phyloP scores from a whole-genome alignment of 2,888 invertebrate species.

The Sminthurinus aureus region DNA sequence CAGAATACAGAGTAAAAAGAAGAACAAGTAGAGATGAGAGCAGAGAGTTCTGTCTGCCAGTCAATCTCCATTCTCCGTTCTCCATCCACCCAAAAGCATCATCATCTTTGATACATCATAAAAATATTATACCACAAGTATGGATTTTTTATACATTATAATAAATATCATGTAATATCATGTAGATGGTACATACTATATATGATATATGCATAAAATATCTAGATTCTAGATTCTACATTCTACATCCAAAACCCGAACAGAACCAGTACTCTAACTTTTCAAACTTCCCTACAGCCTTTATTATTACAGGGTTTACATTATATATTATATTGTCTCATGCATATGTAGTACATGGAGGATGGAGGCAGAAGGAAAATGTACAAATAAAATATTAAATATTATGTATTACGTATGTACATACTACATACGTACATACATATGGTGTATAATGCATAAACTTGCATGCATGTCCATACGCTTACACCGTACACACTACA shows the following conservation, averaged over 20 bases:
- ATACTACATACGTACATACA: too few species aligned
- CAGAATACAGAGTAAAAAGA: too few species aligned
- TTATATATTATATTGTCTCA: too few species aligned
- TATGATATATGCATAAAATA: too few species aligned
- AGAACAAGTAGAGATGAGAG: too few species aligned
- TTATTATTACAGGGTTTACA: background rate
- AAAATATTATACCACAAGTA: background rate
- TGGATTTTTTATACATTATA: background rate
- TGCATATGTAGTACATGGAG: too few species aligned
- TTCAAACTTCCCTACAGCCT: background rate
- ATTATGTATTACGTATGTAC: too few species aligned
- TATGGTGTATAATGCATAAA: background rate
- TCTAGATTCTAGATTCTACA: background rate
- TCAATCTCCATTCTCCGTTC: conserved; percentile 22
- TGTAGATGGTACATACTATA: too few species aligned
- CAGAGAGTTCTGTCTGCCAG: conserved; percentile 10
- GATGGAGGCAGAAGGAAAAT: too few species aligned
- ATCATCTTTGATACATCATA: background rate
- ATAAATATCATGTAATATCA: too few species aligned
- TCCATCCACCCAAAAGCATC: conserved; percentile 26
- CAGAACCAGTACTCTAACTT: background rate
- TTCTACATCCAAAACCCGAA: background rate
- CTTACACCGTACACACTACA: conserved; percentile 1
- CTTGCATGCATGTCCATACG: background rate
- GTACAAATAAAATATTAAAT: too few species aligned